Conservation (phyloP, 2,797 vertebrate species). For the Onychomys torridus region DNA sequence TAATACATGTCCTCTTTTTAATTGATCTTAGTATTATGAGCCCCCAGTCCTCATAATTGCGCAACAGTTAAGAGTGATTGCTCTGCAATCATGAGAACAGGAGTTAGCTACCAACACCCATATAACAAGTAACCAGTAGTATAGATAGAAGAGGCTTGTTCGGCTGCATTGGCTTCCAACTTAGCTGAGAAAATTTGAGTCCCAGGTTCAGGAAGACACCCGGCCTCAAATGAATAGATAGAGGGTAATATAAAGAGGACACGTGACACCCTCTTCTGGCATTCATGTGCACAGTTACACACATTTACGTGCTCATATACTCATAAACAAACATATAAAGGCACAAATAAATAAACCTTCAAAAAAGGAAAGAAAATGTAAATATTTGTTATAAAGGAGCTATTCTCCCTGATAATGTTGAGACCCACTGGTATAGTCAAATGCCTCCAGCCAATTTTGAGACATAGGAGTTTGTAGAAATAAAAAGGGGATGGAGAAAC, state of each 20-base stretch:
- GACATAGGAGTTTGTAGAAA: background rate
- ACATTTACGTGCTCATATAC: background rate
- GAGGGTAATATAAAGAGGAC: background rate
- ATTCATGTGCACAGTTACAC: background rate
- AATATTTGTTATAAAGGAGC: slow-evolving; percentile 24
- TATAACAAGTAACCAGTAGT: background rate
- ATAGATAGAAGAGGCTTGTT: background rate
- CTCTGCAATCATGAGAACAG: background rate
- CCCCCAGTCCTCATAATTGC: background rate
- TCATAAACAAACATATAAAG: background rate
- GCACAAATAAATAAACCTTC: background rate
- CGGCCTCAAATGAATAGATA: background rate
- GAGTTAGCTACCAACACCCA: background rate
- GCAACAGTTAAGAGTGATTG: background rate
- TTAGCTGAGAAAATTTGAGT: background rate
- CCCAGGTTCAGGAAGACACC: background rate
- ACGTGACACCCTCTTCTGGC: background rate
- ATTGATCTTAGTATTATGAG: background rate
- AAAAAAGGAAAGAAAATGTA: background rate
- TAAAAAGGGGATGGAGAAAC: background rate
- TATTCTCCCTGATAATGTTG: background rate
- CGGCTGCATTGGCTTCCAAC: background rate
- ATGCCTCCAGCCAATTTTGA: background rate
- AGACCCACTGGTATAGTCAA: background rate
- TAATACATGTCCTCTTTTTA: background rate